Evolutionary conservation across 1,140 invertebrate genomes (phyloP).

Genomic region (Saccostrea cuccullata): DNA sequence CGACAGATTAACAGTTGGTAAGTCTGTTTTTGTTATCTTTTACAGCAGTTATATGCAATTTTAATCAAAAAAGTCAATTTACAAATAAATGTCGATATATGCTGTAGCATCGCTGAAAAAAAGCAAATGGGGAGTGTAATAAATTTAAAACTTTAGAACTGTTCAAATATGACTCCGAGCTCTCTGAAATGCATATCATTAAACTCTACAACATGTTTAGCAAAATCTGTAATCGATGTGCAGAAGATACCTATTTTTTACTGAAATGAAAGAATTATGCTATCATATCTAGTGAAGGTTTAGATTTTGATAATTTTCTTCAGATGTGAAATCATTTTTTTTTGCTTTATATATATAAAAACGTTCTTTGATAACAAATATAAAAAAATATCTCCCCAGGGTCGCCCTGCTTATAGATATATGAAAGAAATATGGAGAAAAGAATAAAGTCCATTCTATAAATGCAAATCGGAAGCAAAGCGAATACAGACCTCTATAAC

Average conservation of each 20-base stretch:
- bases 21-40: neutral
- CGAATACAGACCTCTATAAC: no score
- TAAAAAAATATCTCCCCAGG: no score
- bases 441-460: no score
- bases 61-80: slow-evolving; percentile 28
- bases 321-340: no score
- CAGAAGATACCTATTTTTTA: neutral
- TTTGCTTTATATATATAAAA: no score
- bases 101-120: neutral
- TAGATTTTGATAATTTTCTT: neutral
- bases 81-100: neutral
- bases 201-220: neutral
- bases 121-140: neutral
- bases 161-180: neutral
- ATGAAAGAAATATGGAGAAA: no score
- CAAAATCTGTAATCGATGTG: neutral
- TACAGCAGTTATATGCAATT: neutral
- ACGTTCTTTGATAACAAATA: no score
- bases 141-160: neutral
- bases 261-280: neutral
- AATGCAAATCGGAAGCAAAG: no score
- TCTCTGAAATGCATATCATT: neutral
- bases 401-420: no score
- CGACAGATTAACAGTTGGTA: neutral
- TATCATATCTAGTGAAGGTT: neutral